Base-by-base conservation (phyloP, 2,113 vertebrate species). In the Odocoileus virginianus region DNA sequence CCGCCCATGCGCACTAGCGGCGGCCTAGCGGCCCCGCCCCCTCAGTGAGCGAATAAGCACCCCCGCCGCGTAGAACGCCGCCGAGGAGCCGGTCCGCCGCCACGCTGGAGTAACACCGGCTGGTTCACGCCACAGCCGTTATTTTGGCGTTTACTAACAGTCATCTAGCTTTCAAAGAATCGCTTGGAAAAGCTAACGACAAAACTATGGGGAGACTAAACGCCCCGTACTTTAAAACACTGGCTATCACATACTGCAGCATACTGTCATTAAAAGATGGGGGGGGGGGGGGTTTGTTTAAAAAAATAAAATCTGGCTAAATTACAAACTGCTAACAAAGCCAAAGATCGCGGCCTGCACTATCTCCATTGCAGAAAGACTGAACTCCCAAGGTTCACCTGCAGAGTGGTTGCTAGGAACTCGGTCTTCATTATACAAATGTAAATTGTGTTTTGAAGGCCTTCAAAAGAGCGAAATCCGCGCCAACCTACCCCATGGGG, bases 61-160 rank as follows among this genome's bases (percentile, higher is more conserved):
- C 30, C 28, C 64, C 16, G 12, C 2, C 1, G 4, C 55, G 8
- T 7, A 5, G 33, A 58, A 21, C 4, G 4, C 9, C 5, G 1
- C 33, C 64, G 7, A 88, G 7, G 33, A 36, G 23, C 17, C 25
- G 28, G 15, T 7, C 27, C 15, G 12, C 7, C 4, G 14, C 16
- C 19, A 0, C 11, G 0, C 4, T 2, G 6, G 0, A 9, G 2
- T 17, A 13, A 12, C 4, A 2, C 17, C 50, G 1, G 16, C 7
- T 43, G 9, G 7, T 16, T 27, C 15, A 4, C 7, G 17, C 0
- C 1, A 17, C 0, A 14, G 60, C 27, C 36, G 3, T 15, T 60
- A 19, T 50, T 43, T n/a, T 2, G 36, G 36, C 23, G 11, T 76
- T 52, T 36, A 78, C 47, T 10, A 14, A 47, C 45, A 47, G 17